These are phyloP conservation scores for Fistularia commersonii DNA, from an alignment of 2,797 vertebrate species.

Conservation along the genomic window DNA sequence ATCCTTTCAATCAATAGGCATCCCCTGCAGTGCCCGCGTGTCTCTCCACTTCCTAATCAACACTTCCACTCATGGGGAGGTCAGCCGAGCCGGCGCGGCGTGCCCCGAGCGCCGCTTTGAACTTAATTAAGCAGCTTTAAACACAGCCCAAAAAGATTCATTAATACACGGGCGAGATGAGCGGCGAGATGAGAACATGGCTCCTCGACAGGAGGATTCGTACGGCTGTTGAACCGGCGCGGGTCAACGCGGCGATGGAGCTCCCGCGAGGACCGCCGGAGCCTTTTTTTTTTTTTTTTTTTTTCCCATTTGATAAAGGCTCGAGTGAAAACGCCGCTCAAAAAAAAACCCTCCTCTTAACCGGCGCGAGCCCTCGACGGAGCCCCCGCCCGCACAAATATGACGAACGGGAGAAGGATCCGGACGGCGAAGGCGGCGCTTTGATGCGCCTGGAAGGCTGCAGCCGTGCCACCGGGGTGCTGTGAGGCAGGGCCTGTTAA, in stretches of 20 bases:
- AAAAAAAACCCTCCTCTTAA: too few species aligned
- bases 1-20: conserved; percentile 66
- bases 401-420: too few species aligned
- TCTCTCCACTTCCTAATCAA: conserved; percentile 77
- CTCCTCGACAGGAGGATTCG: conserved; percentile 32
- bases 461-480: conserved; percentile 53
- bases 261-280: conserved; percentile 37
- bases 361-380: too few species aligned
- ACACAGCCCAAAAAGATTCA: conserved; percentile 75
- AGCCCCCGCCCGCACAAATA: too few species aligned
- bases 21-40: conserved; percentile 63
- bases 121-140: conserved; percentile 83
- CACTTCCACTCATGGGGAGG: conserved; percentile 74
- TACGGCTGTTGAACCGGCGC: conserved; percentile 45
- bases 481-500: conserved; percentile 63
- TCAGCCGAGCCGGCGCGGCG: conserved; percentile 66
- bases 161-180: conserved; percentile 73
- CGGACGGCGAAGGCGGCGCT: conserved; percentile 39
- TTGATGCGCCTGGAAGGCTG: conserved; percentile 40
- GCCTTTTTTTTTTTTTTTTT: conserved; percentile 3
- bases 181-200: conserved; percentile 58
- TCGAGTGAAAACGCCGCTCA: not conserved
- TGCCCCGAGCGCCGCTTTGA: conserved; percentile 74
- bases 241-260: conserved; percentile 39
- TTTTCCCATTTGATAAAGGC: conserved; percentile 1